Base-by-base conservation (phyloP, 2,113 vertebrate species). In the Balaenoptera acutorostrata region DNA sequence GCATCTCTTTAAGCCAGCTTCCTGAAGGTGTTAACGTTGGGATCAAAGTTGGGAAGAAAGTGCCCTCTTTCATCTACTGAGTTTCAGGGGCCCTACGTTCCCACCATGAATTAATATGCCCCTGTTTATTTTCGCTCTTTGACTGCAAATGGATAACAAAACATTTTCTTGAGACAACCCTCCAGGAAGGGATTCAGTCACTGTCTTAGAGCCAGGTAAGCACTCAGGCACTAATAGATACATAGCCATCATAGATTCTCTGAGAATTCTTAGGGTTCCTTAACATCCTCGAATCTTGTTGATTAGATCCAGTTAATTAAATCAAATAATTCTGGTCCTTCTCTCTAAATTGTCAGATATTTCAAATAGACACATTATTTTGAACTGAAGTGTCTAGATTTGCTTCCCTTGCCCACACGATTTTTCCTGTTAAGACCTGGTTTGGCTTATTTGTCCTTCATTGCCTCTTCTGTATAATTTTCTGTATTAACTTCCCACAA, bases 1-100 rank as follows among this genome's bases (percentile, higher is more conserved):
- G 97, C 55, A 4, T 74, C 82, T 87, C 93, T 41, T 15, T 94
- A 41, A 77, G 82, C 75, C 95, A 9, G 85, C 92, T 96, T 97
- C 93, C 95, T 87, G 57, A 87, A 93, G 92, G 96, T 44, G 64
- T 96, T 93, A 88, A 36, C 93, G 91, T 41, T 9, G 15, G 93
- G 90, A 82, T 94, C 36, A 85, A 52, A 64, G 72, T 93, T 49
- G 88, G 78, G 27, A 57, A 69, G 33, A 41, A 39, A 25, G 39
- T 1, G 3, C 7, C 1, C 71, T 33, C 94, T 94, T 94, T 98
- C 95, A 82, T 94, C 96, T 63, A 21, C 11, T 2, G 23, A 8
- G 1, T 57, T 57, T 66, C 87, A 6, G 27, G 87, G 44, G 3
- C 61, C 17, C 78, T 9, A 1, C 0, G 0, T 36, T 21, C 95